A percentile compares a stretch with the other conserved stretches of the same genome.
Conservation (phyloP, 2,888 invertebrate species). For the Actias luna region DNA sequence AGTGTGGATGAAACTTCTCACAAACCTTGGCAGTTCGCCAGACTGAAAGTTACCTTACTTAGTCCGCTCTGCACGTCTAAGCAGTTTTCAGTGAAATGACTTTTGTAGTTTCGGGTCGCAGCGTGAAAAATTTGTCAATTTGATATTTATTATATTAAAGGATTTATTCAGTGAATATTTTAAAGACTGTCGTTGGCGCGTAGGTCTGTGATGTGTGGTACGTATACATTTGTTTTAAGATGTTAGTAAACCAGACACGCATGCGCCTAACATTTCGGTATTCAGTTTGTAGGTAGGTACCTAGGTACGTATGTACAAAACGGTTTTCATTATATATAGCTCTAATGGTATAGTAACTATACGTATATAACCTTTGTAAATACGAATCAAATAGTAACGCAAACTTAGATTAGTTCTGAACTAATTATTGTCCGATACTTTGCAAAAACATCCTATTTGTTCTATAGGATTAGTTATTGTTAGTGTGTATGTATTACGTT, state of each 20-base stretch:
- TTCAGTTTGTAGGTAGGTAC: too few species aligned
- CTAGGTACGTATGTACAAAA: not conserved
- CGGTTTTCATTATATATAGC: not conserved
- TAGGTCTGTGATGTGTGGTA: not conserved
- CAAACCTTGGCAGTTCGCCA: constrained; percentile 65
- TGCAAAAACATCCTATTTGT: too few species aligned
- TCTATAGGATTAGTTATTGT: too few species aligned
- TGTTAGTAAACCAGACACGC: not conserved
- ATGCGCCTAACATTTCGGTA: not conserved
- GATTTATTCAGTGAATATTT: not conserved
- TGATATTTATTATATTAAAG: constrained; percentile 17
- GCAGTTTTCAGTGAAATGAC: constrained; percentile 50
- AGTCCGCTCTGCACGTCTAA: constrained; percentile 51
- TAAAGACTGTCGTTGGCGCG: not conserved
- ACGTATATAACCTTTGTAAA: too few species aligned
- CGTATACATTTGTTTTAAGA: not conserved
- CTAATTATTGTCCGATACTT: too few species aligned
- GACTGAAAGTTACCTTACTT: constrained; percentile 54
- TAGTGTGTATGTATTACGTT: too few species aligned
- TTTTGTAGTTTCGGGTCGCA: constrained; percentile 31
- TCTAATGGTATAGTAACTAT: too few species aligned
- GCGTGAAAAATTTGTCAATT: constrained; percentile 14
- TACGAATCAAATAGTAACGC: too few species aligned
- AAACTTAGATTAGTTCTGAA: too few species aligned
- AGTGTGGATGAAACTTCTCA: constrained; percentile 48